phyloP scores from a whole-genome alignment of 2,888 invertebrate genomes.

The Pardosa pseudoannulata region DNA sequence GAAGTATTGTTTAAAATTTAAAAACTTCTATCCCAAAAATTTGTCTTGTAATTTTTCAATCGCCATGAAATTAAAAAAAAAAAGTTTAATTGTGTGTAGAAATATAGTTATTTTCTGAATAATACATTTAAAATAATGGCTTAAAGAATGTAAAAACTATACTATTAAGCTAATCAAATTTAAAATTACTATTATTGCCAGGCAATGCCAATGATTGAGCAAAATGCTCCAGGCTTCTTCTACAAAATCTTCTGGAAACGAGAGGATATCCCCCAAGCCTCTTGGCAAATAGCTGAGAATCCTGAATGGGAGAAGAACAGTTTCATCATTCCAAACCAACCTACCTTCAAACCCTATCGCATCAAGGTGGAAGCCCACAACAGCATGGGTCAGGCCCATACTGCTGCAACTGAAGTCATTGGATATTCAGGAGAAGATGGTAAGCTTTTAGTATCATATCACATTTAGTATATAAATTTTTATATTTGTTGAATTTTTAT shows the following conservation, averaged over 20 bases:
- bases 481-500: too few species aligned
- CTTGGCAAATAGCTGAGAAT: constrained; percentile 58
- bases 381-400: constrained; percentile 62
- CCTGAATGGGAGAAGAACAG: constrained; percentile 74
- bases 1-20: too few species aligned
- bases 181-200: constrained; percentile 75
- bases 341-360: constrained; percentile 78
- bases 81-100: too few species aligned
- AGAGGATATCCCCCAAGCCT: constrained; percentile 72
- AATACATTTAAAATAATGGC: too few species aligned
- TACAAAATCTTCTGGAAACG: constrained; percentile 77
- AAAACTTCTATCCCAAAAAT: too few species aligned
- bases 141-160: too few species aligned
- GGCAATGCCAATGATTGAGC: constrained; percentile 79
- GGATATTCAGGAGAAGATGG: constrained; percentile 96
- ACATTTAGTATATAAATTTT: too few species aligned
- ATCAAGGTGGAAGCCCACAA: constrained; percentile 73
- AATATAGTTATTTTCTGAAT: too few species aligned
- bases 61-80: too few species aligned
- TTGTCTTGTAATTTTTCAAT: too few species aligned
- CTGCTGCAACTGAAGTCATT: constrained; percentile 86
- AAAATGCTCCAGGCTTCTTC: constrained; percentile 79
- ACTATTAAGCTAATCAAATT: too few species aligned
- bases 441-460: too few species aligned
- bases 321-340: constrained; percentile 76